Evolutionary conservation across 2,797 vertebrate species (phyloP).

Genomic region (Pseudopleuronectes americanus): DNA sequence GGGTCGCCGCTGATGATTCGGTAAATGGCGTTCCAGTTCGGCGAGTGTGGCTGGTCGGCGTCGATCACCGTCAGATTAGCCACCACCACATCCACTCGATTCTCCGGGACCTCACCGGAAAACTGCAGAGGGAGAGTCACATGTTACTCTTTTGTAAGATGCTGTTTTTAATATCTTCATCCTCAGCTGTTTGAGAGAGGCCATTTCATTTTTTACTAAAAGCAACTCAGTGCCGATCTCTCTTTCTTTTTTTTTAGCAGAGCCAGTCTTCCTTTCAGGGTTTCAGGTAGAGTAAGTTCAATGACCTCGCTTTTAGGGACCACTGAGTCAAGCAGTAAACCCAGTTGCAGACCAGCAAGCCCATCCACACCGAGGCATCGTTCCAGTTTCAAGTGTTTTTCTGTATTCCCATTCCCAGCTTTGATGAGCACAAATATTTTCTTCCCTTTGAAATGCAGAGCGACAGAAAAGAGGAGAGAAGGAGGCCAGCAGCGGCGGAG

Average conservation of each 20-base stretch:
- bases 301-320: slow-evolving; percentile 46
- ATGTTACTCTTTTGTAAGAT: slow-evolving; percentile 11
- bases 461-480: slow-evolving; percentile 45
- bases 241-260: slow-evolving; percentile 25
- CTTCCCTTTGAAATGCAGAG: slow-evolving; percentile 55
- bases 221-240: slow-evolving; percentile 26
- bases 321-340: slow-evolving; percentile 52
- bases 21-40: slow-evolving; percentile 96
- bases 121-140: slow-evolving; percentile 79
- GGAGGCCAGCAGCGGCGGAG: slow-evolving; percentile 22
- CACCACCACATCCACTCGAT: slow-evolving; percentile 89
- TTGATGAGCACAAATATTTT: slow-evolving; percentile 53
- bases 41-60: slow-evolving; percentile 92
- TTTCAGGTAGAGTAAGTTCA: slow-evolving; percentile 53
- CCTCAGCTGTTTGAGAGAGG: slow-evolving; percentile 17
- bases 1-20: slow-evolving; percentile 94
- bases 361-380: slow-evolving; percentile 31
- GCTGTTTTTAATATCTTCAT: background rate
- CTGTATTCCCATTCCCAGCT: slow-evolving; percentile 16
- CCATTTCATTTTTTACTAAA: slow-evolving; percentile 30
- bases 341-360: slow-evolving; percentile 40
- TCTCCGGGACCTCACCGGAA: slow-evolving; percentile 92
- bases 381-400: slow-evolving; percentile 43
- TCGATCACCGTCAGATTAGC: slow-evolving; percentile 94
- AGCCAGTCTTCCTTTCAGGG: slow-evolving; percentile 30